These are phyloP conservation scores for Umimayanthus kanabou DNA, from an alignment of 92 coral and sea anemone species.

Conservation along the genomic window DNA sequence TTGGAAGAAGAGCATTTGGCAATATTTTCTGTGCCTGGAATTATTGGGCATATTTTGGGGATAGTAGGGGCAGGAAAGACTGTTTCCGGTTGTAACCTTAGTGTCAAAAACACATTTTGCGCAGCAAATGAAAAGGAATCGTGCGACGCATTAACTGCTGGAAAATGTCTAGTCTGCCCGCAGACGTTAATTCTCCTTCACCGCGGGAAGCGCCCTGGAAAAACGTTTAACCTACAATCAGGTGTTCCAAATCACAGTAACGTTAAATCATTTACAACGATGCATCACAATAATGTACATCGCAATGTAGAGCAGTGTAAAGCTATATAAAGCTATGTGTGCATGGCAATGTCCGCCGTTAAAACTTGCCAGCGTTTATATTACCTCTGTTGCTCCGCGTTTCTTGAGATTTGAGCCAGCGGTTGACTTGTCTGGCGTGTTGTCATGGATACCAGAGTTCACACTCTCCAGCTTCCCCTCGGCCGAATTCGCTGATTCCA, in stretches of 20 bases:
- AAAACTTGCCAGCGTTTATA: not conserved
- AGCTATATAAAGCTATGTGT: too few relatives aligned
- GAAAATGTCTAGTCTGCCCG: not conserved
- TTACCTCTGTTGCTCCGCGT: conserved; percentile 33
- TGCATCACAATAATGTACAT: not conserved
- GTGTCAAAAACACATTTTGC: not conserved
- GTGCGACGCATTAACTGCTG: not conserved
- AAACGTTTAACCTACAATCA: too few relatives aligned
- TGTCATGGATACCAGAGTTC: not conserved
- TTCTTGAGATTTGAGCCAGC: not conserved
- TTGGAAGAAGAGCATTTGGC: too few relatives aligned
- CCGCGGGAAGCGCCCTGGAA: too few relatives aligned
- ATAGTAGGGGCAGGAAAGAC: not conserved
- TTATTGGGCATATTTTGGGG: too few relatives aligned
- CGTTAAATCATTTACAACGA: not conserved
- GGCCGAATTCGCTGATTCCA: conserved; percentile 14
- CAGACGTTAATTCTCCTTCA: too few relatives aligned
- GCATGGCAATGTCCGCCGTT: not conserved
- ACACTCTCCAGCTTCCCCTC: not conserved
- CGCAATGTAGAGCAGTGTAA: not conserved
- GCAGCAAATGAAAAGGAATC: not conserved
- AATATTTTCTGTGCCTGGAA: too few relatives aligned
- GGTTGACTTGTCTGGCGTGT: not conserved
- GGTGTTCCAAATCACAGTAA: not conserved
- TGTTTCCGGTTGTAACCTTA: too few relatives aligned